A percentile compares a stretch with the other conserved stretches of the same genome.
phyloP scores from a whole-genome alignment of 2,113 vertebrate genomes.

The Zosterops japonicus region DNA sequence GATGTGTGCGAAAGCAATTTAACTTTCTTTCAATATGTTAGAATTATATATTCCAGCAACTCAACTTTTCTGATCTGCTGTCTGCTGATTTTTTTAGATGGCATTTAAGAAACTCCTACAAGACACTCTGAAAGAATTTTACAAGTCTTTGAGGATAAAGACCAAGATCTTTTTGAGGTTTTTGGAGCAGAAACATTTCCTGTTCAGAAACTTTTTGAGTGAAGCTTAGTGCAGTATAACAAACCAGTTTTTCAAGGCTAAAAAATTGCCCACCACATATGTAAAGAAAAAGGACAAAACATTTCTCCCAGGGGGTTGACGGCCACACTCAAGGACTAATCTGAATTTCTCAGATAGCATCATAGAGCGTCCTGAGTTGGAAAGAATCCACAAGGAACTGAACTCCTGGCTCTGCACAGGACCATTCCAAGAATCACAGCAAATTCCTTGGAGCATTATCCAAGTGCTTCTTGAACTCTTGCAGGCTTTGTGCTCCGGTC shows the following conservation, averaged over 20 bases:
- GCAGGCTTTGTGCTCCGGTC: neutral
- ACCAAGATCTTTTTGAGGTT: neutral
- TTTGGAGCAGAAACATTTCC: neutral
- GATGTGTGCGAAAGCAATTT: rapidly evolving
- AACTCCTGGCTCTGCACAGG: neutral
- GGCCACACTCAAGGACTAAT: neutral
- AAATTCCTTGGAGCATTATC: neutral
- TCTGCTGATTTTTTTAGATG: neutral
- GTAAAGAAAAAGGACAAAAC: neutral
- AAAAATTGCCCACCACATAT: neutral
- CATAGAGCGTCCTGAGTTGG: neutral
- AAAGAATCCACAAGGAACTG: neutral
- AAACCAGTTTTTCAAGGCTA: neutral
- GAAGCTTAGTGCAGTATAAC: neutral
- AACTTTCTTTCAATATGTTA: neutral
- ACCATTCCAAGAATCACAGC: neutral
- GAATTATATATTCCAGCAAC: neutral
- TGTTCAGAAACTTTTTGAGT: neutral
- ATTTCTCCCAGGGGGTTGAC: neutral
- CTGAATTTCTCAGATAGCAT: neutral
- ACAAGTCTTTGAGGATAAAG: neutral
- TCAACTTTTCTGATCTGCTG: neutral
- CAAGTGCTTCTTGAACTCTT: neutral
- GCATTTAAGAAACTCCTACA: neutral
- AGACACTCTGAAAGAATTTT: neutral